Conservation (phyloP, 2,797 vertebrate genomes). For the Rhinichthys osculus region DNA sequence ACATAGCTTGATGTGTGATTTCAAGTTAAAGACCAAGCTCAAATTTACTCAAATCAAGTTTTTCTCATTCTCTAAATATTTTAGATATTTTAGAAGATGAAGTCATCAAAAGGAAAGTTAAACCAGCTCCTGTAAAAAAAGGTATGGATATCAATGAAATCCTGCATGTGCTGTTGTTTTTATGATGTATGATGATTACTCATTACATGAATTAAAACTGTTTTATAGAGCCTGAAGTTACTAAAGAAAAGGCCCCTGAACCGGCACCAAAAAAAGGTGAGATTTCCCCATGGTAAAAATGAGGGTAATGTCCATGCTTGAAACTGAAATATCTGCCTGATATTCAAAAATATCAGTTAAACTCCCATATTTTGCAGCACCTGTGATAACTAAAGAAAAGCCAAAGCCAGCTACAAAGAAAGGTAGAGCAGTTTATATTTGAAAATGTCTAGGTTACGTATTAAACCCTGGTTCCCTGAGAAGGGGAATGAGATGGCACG, state of each 20-base stretch:
- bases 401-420: conserved; percentile 39
- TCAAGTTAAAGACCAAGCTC: not conserved
- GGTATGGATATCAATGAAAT: conserved; percentile 50
- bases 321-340: not conserved
- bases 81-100: conserved; percentile 20
- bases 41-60: not conserved
- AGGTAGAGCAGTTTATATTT: conserved; percentile 1
- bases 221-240: conserved; percentile 35
- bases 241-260: conserved; percentile 38
- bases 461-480: not conserved
- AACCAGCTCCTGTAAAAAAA: conserved; percentile 63
- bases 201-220: not conserved
- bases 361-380: conserved; percentile 27
- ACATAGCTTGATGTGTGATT: not conserved
- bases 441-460: not conserved
- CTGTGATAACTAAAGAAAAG: conserved; percentile 41
- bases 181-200: not conserved
- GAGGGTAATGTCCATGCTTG: not conserved
- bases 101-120: conserved; percentile 51
- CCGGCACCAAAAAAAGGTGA: conserved; percentile 34
- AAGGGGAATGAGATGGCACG: not conserved
- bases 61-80: not conserved
- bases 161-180: not conserved
- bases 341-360: not conserved
- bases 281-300: not conserved